Base-by-base conservation (phyloP, 1,140 invertebrate species). In the Stegodyphus dumicola region DNA sequence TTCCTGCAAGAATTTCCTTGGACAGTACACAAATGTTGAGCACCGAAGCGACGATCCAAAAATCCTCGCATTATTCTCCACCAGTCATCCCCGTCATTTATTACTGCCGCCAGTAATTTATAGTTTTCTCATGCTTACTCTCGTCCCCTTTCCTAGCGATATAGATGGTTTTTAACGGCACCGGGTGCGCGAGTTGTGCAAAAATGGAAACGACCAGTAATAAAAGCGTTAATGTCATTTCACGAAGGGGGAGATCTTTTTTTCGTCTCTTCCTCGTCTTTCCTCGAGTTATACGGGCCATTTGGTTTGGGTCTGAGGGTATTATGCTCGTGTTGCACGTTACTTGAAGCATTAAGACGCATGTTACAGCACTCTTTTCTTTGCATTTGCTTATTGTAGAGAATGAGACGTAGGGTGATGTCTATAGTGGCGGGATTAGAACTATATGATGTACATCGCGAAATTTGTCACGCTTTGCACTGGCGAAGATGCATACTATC, bases 191-290 rank as follows among this genome's bases (percentile, higher is more conserved):
- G 66, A 67, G 66, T 67, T 60, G 33, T 66, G 75, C 54, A 78
- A 78, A 78, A 78, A 78, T 78, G 77, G 77, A 78, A 69, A 78
- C 77, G 77, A 78, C 77, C 65, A 49, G 77, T 69, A 67, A 78
- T 78, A 78, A 78, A 78, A 78, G 54, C 77, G 77, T 78, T 78
- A 78, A 78, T 78, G 77, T 78, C 77, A 33, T 78, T 66, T 66
- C 10, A 17, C 10, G 51, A 5, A 69, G 77, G 65, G 77, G 77
- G 33, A 7, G 56, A 33, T 69, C 51, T 78, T 52, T 69, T 67
- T 78, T 66, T 78, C 52, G 67, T 66, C 77, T 33, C 77, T 53
- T 78, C 51, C 77, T 33, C 33, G 33, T 33, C 33, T 33, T 33
- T 33, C 33, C 33, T 33, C 33, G 77, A 67, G 66, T 78, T 78